Base-by-base conservation (phyloP, 2,113 vertebrate species). In the Chaetodon trifascialis region DNA sequence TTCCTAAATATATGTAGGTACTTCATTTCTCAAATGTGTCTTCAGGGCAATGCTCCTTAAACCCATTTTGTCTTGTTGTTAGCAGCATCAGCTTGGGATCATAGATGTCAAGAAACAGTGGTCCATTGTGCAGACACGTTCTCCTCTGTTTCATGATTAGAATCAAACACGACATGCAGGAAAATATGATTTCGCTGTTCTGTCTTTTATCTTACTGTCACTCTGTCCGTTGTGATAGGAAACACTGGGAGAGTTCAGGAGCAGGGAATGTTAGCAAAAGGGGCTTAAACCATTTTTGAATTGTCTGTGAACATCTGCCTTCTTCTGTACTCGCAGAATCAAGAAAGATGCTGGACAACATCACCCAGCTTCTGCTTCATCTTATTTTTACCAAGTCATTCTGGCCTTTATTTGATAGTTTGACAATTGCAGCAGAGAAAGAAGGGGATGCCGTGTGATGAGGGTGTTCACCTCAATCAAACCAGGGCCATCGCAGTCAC, bases 1-100 rank as follows among this genome's bases (percentile, higher is more conserved):
- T 46, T 19, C 15, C n/a, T 71, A 46, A 65, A 46, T 47, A 25
- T 66, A 17, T 47, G n/a, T 44, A 46, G 54, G 69, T 72, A 44
- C 69, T 30, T 8, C 1, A 44, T 30, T 49, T 62, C 16, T 62
- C 4, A 36, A 60, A 60, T 46, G 3, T 47, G 56, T 36, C 42
- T 73, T 49, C 15, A 17, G 17, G 25, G n/a, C 52, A 55, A 1
- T 21, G 38, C 15, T 44, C 1, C 47, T 23, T 7, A 0, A 11
- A 30, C 23, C 11, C n/a, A 51, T 38, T 51, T 52, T 38, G 17
- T 36, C 64, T 46, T 69, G 44, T 46, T 69, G 44, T 46, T 14
- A 55, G 0, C 6, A 47, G 23, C 15, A 46, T 7, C 17, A 21
- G 10, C 12, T 56, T 3, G 0, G 8, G 44, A 62, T 38, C 51